Percentiles rank a stretch among this genome's conserved stretches.
Evolutionary conservation across 2,113 vertebrate genomes (phyloP).

Genomic region (Myrmophylax atrothorax): DNA sequence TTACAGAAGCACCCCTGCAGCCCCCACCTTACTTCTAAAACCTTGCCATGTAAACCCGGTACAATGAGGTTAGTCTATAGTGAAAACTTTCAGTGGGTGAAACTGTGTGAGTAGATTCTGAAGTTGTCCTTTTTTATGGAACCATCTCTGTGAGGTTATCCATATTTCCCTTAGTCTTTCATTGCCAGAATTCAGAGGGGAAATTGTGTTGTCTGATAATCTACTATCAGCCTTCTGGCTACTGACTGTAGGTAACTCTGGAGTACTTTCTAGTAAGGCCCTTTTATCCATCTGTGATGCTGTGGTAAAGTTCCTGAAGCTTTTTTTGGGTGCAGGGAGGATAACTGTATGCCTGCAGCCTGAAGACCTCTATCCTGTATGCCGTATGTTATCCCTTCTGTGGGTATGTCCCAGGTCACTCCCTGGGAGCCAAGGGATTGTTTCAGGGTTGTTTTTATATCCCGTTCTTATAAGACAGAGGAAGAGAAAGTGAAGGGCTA

Average conservation of each 20-base stretch:
- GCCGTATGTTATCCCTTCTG: background rate
- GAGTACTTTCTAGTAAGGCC: background rate
- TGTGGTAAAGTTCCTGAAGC: background rate
- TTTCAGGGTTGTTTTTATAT: background rate
- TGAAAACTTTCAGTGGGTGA: background rate
- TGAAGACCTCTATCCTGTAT: background rate
- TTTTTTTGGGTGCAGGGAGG: background rate
- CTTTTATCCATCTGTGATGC: background rate
- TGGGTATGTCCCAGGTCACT: background rate
- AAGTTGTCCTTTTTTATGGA: background rate
- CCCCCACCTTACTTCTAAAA: accelerated
- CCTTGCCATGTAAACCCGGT: background rate
- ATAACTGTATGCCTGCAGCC: background rate
- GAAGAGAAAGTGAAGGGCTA: background rate
- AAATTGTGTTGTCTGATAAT: background rate
- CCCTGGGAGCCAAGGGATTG: background rate
- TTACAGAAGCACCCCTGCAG: background rate
- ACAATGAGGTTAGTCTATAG: background rate
- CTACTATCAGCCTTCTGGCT: background rate
- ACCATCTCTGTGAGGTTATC: background rate
- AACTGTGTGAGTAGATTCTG: background rate
- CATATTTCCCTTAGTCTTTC: background rate
- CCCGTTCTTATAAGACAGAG: background rate
- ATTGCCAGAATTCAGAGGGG: background rate
- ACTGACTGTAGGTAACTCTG: background rate